Evolutionary conservation across 2,888 invertebrate genomes (phyloP), one percentile per base, ranked within the genome.

Genomic region (Sarcophaga carnaria): DNA sequence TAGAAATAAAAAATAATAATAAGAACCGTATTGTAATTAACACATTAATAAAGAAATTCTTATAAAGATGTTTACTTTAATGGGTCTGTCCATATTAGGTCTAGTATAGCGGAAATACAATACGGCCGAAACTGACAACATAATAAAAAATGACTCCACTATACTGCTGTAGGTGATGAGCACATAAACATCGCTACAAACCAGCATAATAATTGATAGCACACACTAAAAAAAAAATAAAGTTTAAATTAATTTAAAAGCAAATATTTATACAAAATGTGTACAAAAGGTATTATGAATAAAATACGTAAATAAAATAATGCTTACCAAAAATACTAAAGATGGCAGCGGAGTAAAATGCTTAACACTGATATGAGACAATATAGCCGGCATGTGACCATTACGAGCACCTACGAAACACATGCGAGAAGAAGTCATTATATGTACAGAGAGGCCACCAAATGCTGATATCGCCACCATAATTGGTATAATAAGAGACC

Each of bases 361-460:
- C 76, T 95, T 95, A 11, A 97, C 93, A 92, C 96, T 97, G 89
- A 98, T 96, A 90, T 97, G 96, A 0, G 97, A 96, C 49, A 98
- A 93, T 90, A 97, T 94, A 4, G 96, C 95, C 0, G 98, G 98
- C 94, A 98, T 97, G 91, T 98, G 97, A 0, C 97, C 97, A 90
- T 97, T 97, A 86, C 98, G 95, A 0, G 98, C 97, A n/a, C 97
- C 97, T 12, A 97, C 97, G 93, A 97, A 98, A 90, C 97, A 96
- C 96, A 98, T 97, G 88, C 97, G 95, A 3, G 98, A 98, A 11
- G 98, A 98, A 25, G 99, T 97, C 97, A 99, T 98, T 74, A 99
- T 97, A 91, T 98, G 98, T 78, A 99, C 98, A 86, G 98, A 97
- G 4, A 99, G 94, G 2, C 98, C 98, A 83, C 99, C 99, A 91